These are phyloP conservation scores for Guaruba guarouba DNA, from an alignment of 2,113 vertebrate genomes.

Conservation along the genomic window DNA sequence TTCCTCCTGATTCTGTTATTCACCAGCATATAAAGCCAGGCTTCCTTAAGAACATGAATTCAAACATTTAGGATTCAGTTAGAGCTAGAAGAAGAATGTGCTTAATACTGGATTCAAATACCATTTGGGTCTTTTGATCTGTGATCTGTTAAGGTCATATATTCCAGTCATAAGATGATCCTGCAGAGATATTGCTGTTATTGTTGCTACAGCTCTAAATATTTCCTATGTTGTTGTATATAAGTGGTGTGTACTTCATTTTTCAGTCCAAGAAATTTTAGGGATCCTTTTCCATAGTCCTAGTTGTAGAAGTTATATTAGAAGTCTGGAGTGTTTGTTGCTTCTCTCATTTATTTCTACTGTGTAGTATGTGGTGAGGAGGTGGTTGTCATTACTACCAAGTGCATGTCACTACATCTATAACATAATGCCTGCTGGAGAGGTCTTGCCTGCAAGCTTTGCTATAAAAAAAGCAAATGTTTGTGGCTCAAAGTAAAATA, in stretches of 20 bases:
- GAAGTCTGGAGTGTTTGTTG: neutral
- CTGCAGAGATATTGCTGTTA: neutral
- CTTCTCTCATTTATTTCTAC: neutral
- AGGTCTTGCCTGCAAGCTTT: neutral
- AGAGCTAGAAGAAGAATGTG: neutral
- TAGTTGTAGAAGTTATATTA: neutral
- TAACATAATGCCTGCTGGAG: neutral
- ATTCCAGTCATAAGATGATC: neutral
- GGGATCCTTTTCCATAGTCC: neutral
- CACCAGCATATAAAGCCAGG: neutral
- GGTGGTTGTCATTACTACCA: neutral
- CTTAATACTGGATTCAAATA: neutral
- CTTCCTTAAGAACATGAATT: neutral
- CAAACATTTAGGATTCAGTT: neutral
- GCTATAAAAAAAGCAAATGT: neutral
- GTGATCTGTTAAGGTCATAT: neutral
- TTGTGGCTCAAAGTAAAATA: neutral
- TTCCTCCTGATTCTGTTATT: neutral
- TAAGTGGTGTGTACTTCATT: neutral
- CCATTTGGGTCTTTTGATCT: neutral
- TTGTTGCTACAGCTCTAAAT: neutral
- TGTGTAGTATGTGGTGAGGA: accelerated
- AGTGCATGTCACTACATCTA: neutral
- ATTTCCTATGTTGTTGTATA: neutral
- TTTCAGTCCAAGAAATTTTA: neutral